Evolutionary conservation across 1,140 invertebrate species (phyloP).

Genomic region (Melipona quadrifasciata): DNA sequence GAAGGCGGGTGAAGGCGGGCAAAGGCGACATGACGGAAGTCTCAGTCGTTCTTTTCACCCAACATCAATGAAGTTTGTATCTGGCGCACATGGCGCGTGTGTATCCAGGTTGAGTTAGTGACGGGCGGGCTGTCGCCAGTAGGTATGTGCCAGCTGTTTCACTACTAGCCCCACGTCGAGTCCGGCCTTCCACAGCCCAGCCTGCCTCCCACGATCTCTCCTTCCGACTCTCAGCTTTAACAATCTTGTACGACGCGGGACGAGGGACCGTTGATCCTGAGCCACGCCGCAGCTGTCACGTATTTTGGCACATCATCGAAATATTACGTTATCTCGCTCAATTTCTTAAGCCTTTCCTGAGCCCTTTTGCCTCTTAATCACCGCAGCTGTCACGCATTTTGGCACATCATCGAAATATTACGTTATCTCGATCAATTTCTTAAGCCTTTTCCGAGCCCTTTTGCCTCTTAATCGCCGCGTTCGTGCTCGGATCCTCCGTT

Average conservation of each 20-base stretch:
- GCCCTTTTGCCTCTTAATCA: too few species aligned
- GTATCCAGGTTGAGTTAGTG: conserved; percentile 80
- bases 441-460: conserved; percentile 46
- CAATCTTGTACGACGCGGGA: conserved; percentile 78
- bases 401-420: conserved; percentile 80
- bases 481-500: not conserved
- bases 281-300: conserved; percentile 76
- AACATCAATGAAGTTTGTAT: conserved; percentile 81
- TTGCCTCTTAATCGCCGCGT: too few species aligned
- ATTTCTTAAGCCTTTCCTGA: conserved; percentile 66
- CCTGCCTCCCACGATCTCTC: conserved; percentile 21
- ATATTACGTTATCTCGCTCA: conserved; percentile 75
- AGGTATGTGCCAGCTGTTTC: conserved; percentile 79
- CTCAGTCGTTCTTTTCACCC: conserved; percentile 71
- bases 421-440: conserved; percentile 74
- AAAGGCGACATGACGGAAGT: conserved; percentile 34
- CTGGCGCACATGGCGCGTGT: conserved; percentile 79
- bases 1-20: not conserved
- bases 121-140: conserved; percentile 78
- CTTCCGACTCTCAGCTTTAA: conserved; percentile 71
- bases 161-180: conserved; percentile 71
- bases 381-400: conserved; percentile 77
- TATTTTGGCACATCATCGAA: conserved; percentile 79
- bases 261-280: conserved; percentile 72
- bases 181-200: conserved; percentile 26